Conservation (phyloP, 2,113 vertebrate genomes). For the Dendrocopos noguchii region DNA sequence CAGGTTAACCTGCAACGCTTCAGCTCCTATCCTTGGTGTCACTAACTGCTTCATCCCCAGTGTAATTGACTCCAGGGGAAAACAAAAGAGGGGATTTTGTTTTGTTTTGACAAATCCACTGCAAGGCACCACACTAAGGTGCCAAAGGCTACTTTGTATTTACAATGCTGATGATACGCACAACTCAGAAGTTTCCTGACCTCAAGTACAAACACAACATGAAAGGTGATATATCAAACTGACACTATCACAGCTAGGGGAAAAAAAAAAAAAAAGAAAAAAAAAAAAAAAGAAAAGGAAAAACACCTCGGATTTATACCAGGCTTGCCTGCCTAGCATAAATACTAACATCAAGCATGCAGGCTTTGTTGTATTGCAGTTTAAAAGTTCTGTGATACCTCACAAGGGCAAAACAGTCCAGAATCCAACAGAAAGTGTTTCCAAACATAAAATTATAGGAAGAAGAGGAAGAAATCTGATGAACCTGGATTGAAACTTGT, state of each 20-base stretch:
- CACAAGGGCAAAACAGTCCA: constrained; percentile 26
- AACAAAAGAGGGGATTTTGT: constrained; percentile 41
- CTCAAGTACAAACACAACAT: constrained; percentile 64
- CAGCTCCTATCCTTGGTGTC: constrained; percentile 54
- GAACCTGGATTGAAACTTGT: not conserved
- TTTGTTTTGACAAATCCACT: constrained; percentile 55
- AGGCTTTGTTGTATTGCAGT: not conserved
- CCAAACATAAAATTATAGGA: not conserved
- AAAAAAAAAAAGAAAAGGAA: not conserved
- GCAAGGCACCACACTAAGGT: constrained; percentile 48
- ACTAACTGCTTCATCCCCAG: constrained; percentile 63
- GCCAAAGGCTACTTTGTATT: constrained; percentile 68
- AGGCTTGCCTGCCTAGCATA: constrained; percentile 35
- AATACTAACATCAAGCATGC: constrained; percentile 46
- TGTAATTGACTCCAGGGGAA: constrained; percentile 63
- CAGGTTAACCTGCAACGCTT: constrained; percentile 62
- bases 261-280: not conserved
- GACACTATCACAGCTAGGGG: constrained; percentile 65
- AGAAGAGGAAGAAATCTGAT: not conserved
- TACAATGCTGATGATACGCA: constrained; percentile 59
- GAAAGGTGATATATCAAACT: constrained; percentile 74
- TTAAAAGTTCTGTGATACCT: not conserved
- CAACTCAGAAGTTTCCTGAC: constrained; percentile 67
- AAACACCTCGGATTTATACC: constrained; percentile 58
- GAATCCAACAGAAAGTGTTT: not conserved